Conservation (phyloP, 2,113 vertebrate species). For the Acrocephalus arundinaceus region DNA sequence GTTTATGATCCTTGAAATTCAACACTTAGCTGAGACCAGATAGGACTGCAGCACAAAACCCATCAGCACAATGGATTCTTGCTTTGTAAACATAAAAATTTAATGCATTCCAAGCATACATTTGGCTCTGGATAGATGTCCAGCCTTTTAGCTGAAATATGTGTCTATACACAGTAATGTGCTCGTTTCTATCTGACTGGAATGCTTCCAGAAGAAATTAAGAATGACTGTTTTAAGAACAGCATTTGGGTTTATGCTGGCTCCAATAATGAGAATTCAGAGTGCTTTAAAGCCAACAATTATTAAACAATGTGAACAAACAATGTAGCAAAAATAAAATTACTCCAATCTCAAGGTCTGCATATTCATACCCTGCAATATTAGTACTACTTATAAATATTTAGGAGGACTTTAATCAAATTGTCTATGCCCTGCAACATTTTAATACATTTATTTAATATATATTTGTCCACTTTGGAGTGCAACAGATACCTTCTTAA, state of each 20-base stretch:
- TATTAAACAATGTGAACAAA: background rate
- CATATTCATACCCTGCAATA: background rate
- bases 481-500: background rate
- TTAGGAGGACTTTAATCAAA: background rate
- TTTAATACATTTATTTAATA: background rate
- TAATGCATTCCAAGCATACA: background rate
- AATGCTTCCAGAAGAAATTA: background rate
- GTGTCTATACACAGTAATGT: background rate
- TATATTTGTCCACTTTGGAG: background rate
- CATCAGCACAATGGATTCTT: background rate
- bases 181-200: background rate
- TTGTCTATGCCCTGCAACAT: background rate
- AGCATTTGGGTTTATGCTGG: background rate
- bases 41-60: background rate
- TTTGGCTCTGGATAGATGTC: background rate
- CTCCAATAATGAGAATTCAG: background rate
- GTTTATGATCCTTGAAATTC: background rate
- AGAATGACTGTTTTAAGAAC: background rate
- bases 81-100: background rate
- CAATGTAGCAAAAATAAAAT: background rate
- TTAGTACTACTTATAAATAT: background rate
- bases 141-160: background rate
- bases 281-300: background rate
- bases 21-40: background rate
- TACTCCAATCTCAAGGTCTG: background rate